Base-by-base conservation (phyloP, 2,113 vertebrate genomes). In the Podarcis muralis region DNA sequence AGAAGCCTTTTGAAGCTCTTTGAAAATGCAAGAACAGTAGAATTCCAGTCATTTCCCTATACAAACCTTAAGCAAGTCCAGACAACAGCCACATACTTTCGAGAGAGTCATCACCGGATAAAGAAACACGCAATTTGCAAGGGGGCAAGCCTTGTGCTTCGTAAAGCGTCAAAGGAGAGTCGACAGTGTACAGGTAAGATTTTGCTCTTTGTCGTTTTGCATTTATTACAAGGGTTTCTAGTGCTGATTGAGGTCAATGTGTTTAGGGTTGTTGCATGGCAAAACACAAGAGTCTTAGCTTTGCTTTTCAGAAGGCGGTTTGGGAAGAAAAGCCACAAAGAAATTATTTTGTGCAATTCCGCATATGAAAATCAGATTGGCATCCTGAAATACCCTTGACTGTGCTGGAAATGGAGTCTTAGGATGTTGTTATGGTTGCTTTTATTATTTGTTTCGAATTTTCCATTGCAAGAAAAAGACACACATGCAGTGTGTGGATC, bases 71-170 rank as follows among this genome's bases (percentile, higher is more conserved):
- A 96, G 95, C 98, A 90, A 97, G 98, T 96, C 97, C 93, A 95
- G 97, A 95, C 98, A 98, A 96, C 81, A 87, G 94, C 94, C 93
- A 83, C 94, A 96, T 97, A 96, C 94, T 97, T 97, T 95, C 93
- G 16, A 84, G 81, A 87, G 88, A 95, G 91, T 94, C 95, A 86
- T 95, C 90, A 78, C 88, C 81, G 87, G 88, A 69, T 20, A 5
- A 66, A 90, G 85, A 90, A 62, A 88, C 93, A 94, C 92, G 87
- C 89, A 75, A 86, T 92, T 96, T 37, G 6, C 69, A 25, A 82
- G n/a, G 88, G 76, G 92, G 91, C 76, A 94, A 90, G 76, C 22
- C 13, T 90, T 92, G 92, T 93, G 95, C 83, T 92, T 90, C 93
- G 90, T 91, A 93, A 92, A 94, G 94, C 78, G 87, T n/a, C 0